These are phyloP conservation scores for Capitella teleta DNA, from an alignment of 1,140 invertebrate species.

Conservation along the genomic window DNA sequence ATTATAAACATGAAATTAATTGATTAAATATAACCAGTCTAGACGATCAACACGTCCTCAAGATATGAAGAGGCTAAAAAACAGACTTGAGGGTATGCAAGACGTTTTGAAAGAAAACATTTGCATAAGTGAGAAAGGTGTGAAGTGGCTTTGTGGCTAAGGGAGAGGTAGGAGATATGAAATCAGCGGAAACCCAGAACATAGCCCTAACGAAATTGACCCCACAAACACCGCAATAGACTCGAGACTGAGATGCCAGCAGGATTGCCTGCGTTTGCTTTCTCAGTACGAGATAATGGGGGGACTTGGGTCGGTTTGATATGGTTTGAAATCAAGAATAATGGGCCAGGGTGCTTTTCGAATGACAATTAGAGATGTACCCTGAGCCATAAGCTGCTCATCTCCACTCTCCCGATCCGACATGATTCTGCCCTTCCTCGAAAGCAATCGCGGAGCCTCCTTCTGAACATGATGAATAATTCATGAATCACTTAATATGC, in stretches of 20 bases:
- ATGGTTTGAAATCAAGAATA: background rate
- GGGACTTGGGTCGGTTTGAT: background rate
- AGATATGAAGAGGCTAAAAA: no score
- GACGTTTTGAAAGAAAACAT: no score
- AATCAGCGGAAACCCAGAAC: no score
- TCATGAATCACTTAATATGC: no score
- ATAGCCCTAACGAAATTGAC: no score
- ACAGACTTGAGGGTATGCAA: no score
- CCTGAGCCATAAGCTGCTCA: conserved; percentile 44
- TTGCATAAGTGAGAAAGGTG: no score
- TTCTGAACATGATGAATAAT: conserved; percentile 6
- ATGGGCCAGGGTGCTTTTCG: background rate
- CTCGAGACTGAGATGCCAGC: background rate
- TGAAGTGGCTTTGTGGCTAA: no score
- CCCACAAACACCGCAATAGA: background rate
- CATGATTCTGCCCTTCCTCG: conserved; percentile 38
- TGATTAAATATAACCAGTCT: no score
- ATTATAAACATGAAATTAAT: no score
- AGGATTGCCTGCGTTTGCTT: background rate
- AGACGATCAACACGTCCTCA: no score
- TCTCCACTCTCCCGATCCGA: conserved; percentile 51
- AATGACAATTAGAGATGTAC: background rate
- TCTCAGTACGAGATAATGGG: background rate
- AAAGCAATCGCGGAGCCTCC: conserved; percentile 22
- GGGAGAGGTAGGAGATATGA: no score